Evolutionary conservation across 1,140 invertebrate genomes (phyloP).

Genomic region (Bradynema listronoti): DNA sequence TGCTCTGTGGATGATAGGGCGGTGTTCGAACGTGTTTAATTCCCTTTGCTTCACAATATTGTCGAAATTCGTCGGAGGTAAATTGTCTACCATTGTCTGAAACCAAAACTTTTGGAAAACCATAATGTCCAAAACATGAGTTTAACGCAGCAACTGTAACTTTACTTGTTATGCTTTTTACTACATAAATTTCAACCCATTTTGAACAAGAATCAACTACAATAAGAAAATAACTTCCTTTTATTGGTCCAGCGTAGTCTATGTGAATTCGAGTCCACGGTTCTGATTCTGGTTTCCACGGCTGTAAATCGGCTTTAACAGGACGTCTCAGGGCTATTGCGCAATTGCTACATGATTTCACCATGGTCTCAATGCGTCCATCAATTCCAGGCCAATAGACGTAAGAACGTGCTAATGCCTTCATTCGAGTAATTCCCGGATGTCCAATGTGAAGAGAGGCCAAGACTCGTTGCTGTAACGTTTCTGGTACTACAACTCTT

Average conservation of each 20-base stretch:
- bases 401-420: constrained; percentile 59
- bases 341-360: constrained; percentile 7
- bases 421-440: constrained; percentile 63
- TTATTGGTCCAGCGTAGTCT: constrained; percentile 12
- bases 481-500: constrained; percentile 59
- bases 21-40: too few relatives aligned
- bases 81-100: too few relatives aligned
- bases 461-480: constrained; percentile 53
- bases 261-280: constrained; percentile 15
- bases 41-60: too few relatives aligned
- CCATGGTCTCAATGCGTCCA: constrained; percentile 16
- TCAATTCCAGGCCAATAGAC: constrained; percentile 17
- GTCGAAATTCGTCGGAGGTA: too few relatives aligned
- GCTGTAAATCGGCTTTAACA: constrained; percentile 7
- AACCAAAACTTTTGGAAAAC: too few relatives aligned
- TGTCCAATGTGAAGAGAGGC: constrained; percentile 61
- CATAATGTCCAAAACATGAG: too few relatives aligned
- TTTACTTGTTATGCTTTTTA: too few relatives aligned
- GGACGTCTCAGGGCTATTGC: neutral
- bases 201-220: too few relatives aligned
- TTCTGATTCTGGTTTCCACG: constrained; percentile 8
- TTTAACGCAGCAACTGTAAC: too few relatives aligned
- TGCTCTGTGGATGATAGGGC: too few relatives aligned
- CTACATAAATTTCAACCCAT: too few relatives aligned
- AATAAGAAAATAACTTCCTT: too few relatives aligned